phyloP scores from a whole-genome alignment of 2,113 vertebrate species.

The Myiopsitta monachus region DNA sequence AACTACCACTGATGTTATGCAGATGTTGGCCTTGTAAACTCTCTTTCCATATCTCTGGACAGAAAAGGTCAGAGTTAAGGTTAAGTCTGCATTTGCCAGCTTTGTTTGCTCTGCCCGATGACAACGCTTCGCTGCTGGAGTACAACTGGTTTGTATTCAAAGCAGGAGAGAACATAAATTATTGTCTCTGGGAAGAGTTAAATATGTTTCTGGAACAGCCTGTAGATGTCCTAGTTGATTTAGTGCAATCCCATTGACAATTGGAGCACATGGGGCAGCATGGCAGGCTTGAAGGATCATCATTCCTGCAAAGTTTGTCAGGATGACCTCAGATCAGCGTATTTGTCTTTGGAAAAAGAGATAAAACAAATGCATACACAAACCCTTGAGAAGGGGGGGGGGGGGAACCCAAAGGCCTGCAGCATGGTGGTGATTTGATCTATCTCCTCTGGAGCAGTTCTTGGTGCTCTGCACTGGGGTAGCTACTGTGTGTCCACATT shows the following conservation, averaged over 20 bases:
- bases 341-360: conserved; percentile 60
- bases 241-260: conserved; percentile 55
- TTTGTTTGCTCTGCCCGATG: background rate
- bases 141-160: background rate
- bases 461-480: background rate
- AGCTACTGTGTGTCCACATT: background rate
- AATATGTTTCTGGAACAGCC: conserved; percentile 39
- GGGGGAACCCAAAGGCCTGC: background rate
- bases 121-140: background rate
- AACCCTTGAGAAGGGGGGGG: background rate
- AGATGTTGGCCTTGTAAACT: background rate
- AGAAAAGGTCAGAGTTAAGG: background rate
- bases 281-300: conserved; percentile 45
- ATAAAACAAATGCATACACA: conserved; percentile 47
- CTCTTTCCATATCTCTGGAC: background rate
- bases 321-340: conserved; percentile 61
- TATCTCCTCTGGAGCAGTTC: background rate
- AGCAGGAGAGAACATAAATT: conserved; percentile 2
- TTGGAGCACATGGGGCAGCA: background rate
- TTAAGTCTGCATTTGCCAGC: background rate
- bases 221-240: conserved; percentile 41
- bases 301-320: conserved; percentile 62
- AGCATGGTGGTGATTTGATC: background rate
- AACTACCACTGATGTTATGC: background rate
- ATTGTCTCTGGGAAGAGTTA: conserved; percentile 48